Percentiles rank a stretch among this genome's conserved stretches.
Conservation (phyloP, 1,140 invertebrate genomes). For the Aphidius ervi region DNA sequence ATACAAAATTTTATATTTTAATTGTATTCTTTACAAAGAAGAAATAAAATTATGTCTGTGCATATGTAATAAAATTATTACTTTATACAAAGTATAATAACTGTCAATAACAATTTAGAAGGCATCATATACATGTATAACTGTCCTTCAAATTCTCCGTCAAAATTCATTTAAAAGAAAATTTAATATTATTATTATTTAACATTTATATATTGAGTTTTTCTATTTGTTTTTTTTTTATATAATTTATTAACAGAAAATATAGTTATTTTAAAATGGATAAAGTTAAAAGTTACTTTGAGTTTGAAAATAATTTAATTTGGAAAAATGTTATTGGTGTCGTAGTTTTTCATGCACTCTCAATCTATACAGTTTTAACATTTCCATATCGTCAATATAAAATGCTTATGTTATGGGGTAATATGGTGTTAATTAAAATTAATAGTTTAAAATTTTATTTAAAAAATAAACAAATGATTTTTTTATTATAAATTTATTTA, state of each 20-base stretch:
- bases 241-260: no score
- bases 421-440: not conserved
- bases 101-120: no score
- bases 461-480: not conserved
- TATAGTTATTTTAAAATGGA: not conserved
- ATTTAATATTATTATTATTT: no score
- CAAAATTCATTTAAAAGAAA: no score
- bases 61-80: no score
- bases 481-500: not conserved
- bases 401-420: constrained; percentile 13
- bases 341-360: constrained; percentile 36
- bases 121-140: no score
- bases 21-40: no score
- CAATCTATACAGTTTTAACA: constrained; percentile 26
- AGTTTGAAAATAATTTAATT: constrained; percentile 39
- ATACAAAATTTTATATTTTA: no score
- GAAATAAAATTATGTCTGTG: no score
- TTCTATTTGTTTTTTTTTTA: no score
- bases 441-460: not conserved
- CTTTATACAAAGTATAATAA: no score
- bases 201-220: not conserved
- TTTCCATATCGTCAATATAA: constrained; percentile 18
- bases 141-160: no score
- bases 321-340: constrained; percentile 50
- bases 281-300: constrained; percentile 1